These are phyloP conservation scores for Pantala flavescens DNA, from an alignment of 1,140 invertebrate species.

Conservation along the genomic window DNA sequence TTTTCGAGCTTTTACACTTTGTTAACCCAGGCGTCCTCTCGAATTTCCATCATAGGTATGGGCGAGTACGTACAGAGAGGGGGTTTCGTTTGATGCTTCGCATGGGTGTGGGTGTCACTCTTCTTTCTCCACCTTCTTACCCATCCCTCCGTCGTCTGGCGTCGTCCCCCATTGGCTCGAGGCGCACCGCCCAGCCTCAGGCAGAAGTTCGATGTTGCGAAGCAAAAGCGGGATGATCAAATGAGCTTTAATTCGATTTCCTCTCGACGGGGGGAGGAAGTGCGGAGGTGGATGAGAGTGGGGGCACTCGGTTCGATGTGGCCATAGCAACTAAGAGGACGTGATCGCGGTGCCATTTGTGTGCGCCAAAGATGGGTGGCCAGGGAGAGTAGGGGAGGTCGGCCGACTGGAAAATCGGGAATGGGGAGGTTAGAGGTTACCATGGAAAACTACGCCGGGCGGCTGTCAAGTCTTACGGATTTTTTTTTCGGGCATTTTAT, in stretches of 20 bases:
- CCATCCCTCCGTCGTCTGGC: background rate
- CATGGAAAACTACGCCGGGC: background rate
- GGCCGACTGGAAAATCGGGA: background rate
- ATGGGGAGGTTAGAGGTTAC: background rate
- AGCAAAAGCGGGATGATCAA: constrained; percentile 3
- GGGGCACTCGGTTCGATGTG: background rate
- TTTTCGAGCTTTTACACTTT: background rate
- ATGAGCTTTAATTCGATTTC: constrained; percentile 10
- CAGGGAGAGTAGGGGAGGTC: background rate
- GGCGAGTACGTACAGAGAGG: too few relatives aligned
- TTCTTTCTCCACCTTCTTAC: background rate
- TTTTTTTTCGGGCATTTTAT: background rate
- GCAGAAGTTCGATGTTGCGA: constrained; percentile 3
- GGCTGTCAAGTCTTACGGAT: background rate
- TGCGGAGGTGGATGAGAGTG: background rate
- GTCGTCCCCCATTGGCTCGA: background rate
- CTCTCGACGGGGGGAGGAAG: background rate
- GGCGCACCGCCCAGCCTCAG: background rate
- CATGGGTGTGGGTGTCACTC: background rate
- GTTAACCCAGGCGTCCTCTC: background rate
- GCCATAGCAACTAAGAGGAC: background rate
- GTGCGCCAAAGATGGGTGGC: background rate
- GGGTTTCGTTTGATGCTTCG: background rate
- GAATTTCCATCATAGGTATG: background rate
- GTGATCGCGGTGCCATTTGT: background rate